Evolutionary conservation across 2,888 invertebrate genomes (phyloP).

Genomic region (Euplagia quadripunctaria): DNA sequence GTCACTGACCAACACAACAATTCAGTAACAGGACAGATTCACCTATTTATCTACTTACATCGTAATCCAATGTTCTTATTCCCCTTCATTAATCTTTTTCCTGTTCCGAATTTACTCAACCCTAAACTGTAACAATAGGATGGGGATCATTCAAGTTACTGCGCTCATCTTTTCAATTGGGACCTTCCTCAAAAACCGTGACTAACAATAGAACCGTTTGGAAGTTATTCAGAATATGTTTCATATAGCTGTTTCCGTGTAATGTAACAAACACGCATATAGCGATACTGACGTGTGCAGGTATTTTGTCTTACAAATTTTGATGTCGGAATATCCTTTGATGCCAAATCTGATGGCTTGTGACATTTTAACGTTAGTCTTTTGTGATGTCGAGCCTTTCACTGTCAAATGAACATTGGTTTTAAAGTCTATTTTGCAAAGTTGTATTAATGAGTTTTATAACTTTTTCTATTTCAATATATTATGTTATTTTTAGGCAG

Average conservation of each 20-base stretch:
- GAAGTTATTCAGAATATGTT: slow-evolving; percentile 51
- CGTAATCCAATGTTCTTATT: slow-evolving; percentile 40
- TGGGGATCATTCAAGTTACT: slow-evolving; percentile 41
- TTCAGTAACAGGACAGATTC: background rate
- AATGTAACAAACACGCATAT: slow-evolving; percentile 33
- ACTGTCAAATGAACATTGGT: background rate
- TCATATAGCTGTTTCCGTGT: slow-evolving; percentile 48
- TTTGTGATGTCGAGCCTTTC: slow-evolving; percentile 8
- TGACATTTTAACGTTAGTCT: slow-evolving; percentile 29
- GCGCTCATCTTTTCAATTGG: slow-evolving; percentile 49
- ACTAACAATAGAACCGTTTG: slow-evolving; percentile 37
- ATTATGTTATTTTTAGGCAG: background rate
- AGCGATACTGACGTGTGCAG: slow-evolving; percentile 37
- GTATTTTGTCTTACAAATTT: slow-evolving; percentile 46
- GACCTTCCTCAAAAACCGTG: slow-evolving; percentile 47
- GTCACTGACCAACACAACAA: too few species aligned
- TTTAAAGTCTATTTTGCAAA: background rate
- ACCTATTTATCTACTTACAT: slow-evolving; percentile 7
- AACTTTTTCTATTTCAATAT: background rate
- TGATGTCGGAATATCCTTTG: slow-evolving; percentile 44
- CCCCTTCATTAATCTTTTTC: slow-evolving; percentile 43
- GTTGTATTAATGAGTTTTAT: background rate
- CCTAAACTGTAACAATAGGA: slow-evolving; percentile 42
- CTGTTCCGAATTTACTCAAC: slow-evolving; percentile 37
- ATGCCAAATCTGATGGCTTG: slow-evolving; percentile 42